phyloP scores from a whole-genome alignment of 2,888 invertebrate genomes.

The Hemaris fuciformis region DNA sequence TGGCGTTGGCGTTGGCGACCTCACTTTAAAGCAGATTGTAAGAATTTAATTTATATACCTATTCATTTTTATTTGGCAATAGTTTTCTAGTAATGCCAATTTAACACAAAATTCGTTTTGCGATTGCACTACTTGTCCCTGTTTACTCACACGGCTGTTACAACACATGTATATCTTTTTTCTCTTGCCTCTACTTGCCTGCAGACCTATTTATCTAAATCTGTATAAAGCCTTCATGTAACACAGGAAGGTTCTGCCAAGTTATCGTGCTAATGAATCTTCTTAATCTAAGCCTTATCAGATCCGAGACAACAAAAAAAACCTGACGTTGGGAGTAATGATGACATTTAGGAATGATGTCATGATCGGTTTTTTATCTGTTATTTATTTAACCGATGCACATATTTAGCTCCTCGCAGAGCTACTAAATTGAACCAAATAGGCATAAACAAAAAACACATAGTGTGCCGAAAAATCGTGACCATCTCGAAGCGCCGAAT shows the following conservation, averaged over 20 bases:
- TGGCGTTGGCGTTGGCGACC: no score
- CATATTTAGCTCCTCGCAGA: background rate
- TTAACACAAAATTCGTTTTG: no score
- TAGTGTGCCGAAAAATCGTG: constrained; percentile 13
- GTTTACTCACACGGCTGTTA: no score
- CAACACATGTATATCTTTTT: background rate
- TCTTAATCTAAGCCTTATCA: background rate
- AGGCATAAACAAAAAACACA: background rate
- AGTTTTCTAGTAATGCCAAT: no score
- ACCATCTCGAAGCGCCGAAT: constrained; percentile 9
- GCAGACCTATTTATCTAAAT: background rate
- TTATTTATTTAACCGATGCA: background rate
- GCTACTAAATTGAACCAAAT: background rate
- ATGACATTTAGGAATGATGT: background rate
- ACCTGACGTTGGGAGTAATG: background rate
- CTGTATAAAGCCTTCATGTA: background rate
- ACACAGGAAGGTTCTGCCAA: background rate
- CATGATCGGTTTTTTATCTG: background rate
- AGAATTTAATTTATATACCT: no score
- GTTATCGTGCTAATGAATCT: background rate
- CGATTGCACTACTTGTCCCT: no score
- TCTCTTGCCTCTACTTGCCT: background rate
- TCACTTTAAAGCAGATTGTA: no score
- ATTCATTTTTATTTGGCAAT: no score
- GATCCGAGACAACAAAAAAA: background rate